phyloP scores from a whole-genome alignment of 2,113 vertebrate species.

The Sula dactylatra region DNA sequence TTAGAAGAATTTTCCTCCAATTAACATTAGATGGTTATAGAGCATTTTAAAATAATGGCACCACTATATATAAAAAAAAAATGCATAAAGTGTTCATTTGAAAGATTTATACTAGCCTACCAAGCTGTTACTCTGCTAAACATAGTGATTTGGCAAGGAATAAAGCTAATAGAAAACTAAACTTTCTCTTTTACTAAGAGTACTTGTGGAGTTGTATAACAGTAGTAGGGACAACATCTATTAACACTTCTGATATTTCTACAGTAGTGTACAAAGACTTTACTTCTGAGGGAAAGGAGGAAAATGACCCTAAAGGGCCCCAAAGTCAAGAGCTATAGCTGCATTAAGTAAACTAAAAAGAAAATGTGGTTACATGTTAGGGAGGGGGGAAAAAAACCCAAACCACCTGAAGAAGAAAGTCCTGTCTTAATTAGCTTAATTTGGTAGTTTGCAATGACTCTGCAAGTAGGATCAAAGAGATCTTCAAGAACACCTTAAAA shows the following conservation, averaged over 20 bases:
- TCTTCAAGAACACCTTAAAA: background rate
- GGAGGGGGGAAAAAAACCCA: too few species aligned
- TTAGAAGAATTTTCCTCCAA: background rate
- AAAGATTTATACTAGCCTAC: background rate
- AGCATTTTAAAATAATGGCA: conserved; percentile 9
- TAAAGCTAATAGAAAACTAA: background rate
- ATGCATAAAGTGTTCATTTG: background rate
- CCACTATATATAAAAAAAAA: background rate
- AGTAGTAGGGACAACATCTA: background rate
- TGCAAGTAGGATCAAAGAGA: background rate
- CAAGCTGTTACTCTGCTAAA: background rate
- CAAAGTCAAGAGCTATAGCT: background rate
- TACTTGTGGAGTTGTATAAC: background rate
- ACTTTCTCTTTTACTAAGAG: background rate
- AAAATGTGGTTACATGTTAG: background rate
- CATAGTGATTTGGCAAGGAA: background rate
- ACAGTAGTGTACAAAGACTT: background rate
- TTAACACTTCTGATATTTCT: background rate
- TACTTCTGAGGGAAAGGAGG: background rate
- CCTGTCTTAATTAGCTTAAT: background rate
- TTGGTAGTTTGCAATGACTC: background rate
- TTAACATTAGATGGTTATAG: background rate
- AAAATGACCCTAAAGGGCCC: background rate
- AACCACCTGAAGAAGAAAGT: background rate
- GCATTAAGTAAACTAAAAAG: background rate